Percentiles rank a stretch among this genome's conserved stretches.
These are phyloP conservation scores for Porites australiensis DNA, from an alignment of 64 coral and sea anemone species.

Conservation along the genomic window DNA sequence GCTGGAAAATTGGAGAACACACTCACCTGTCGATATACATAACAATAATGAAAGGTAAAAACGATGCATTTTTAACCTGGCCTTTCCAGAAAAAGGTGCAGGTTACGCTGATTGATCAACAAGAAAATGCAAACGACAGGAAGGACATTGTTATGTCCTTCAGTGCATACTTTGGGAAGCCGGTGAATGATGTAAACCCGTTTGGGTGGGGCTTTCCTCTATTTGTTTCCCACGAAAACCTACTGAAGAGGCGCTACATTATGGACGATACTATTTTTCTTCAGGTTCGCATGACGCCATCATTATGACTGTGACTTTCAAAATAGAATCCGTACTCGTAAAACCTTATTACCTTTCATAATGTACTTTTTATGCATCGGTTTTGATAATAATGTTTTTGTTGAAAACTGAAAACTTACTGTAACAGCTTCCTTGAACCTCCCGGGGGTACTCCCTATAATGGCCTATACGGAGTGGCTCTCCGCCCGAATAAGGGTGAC, in stretches of 20 bases:
- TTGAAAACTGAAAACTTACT: too few relatives aligned
- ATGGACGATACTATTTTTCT: neutral
- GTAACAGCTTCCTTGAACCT: too few relatives aligned
- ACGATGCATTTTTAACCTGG: slow-evolving; percentile 1
- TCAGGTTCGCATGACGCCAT: neutral
- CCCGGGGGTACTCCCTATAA: too few relatives aligned
- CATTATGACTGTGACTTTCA: neutral
- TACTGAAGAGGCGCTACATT: neutral
- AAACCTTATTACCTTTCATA: too few relatives aligned
- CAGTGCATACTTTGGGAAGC: neutral
- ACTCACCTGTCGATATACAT: neutral
- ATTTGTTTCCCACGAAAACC: neutral
- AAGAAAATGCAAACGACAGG: neutral
- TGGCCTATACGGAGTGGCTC: too few relatives aligned
- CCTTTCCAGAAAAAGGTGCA: neutral
- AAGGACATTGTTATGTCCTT: too few relatives aligned
- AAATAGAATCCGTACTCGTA: neutral
- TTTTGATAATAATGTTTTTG: too few relatives aligned
- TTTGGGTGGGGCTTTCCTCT: neutral
- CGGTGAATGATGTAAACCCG: neutral
- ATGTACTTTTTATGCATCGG: too few relatives aligned
- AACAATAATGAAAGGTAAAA: slow-evolving; percentile 21
- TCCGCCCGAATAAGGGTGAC: too few relatives aligned
- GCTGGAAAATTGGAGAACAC: neutral
- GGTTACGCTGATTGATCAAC: slow-evolving; percentile 9